phyloP scores from a whole-genome alignment of 37 sponge, comb jelly and placozoan species.

The Halisarca cf. caerulea region DNA sequence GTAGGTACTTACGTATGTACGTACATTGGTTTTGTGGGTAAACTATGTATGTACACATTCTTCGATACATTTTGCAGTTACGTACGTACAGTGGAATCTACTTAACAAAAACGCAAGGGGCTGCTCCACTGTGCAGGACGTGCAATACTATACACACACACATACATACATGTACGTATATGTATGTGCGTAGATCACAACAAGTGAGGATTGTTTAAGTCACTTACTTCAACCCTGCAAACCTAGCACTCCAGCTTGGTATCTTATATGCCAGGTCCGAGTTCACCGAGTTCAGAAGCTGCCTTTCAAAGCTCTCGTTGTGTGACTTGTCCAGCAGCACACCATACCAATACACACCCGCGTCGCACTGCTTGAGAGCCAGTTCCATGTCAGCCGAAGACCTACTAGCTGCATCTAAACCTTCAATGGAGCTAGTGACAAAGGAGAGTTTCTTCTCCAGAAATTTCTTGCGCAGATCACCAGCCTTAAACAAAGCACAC shows the following conservation, averaged over 20 bases:
- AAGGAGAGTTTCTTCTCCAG: constrained; percentile 31
- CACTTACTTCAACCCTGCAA: not conserved
- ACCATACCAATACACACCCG: not conserved
- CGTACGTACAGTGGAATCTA: no score
- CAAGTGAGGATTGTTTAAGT: no score
- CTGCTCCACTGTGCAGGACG: no score
- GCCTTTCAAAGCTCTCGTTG: not conserved
- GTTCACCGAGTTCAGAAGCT: not conserved
- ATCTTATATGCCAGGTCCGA: not conserved
- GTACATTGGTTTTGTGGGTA: no score
- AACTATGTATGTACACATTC: no score
- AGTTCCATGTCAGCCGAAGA: not conserved
- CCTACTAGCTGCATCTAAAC: not conserved
- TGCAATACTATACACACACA: no score
- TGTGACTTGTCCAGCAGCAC: not conserved
- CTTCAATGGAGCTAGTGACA: constrained; percentile 31
- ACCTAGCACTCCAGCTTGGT: not conserved
- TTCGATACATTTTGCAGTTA: no score
- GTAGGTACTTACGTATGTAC: no score
- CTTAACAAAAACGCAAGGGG: no score
- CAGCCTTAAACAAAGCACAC: constrained; percentile 34
- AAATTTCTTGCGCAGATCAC: constrained; percentile 40
- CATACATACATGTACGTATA: no score
- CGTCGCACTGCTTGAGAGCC: not conserved
- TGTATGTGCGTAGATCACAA: no score